Conservation (phyloP, 1,140 invertebrate species). For the Rhopalosiphum padi region DNA sequence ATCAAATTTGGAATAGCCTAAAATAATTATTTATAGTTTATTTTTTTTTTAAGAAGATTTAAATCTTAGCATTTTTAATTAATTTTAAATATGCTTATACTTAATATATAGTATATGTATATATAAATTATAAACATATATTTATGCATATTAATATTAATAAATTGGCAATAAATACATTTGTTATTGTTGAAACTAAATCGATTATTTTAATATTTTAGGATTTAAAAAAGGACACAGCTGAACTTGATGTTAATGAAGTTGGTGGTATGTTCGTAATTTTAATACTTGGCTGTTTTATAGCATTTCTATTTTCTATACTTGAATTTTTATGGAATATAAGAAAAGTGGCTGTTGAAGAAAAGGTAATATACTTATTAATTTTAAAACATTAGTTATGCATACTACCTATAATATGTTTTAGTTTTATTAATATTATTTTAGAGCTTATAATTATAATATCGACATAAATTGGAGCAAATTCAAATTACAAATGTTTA, state of each 20-base stretch:
- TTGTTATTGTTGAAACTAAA: not conserved
- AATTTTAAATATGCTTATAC: no score
- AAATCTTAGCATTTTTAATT: no score
- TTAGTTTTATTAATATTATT: not conserved
- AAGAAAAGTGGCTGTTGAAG: constrained; percentile 85
- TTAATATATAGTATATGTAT: no score
- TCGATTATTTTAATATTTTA: not conserved
- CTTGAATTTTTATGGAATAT: constrained; percentile 95
- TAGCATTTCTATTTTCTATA: constrained; percentile 86
- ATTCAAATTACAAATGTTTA: not conserved
- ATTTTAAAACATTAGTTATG: not conserved
- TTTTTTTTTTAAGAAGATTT: no score
- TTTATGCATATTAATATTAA: not conserved
- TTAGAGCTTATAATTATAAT: not conserved
- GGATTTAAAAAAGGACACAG: constrained; percentile 23
- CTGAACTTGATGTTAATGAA: constrained; percentile 82
- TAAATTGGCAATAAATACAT: not conserved
- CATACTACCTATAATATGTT: not conserved
- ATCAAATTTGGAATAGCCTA: no score
- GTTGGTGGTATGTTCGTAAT: constrained; percentile 96
- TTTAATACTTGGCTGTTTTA: constrained; percentile 87
- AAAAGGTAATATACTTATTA: constrained; percentile 71
- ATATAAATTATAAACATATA: no score
- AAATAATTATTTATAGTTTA: no score
- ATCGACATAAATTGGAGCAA: not conserved